A percentile compares a stretch with the other conserved stretches of the same genome.
These are phyloP conservation scores for Myripristis jacobus DNA, from an alignment of 2,797 vertebrate species.

Conservation along the genomic window DNA sequence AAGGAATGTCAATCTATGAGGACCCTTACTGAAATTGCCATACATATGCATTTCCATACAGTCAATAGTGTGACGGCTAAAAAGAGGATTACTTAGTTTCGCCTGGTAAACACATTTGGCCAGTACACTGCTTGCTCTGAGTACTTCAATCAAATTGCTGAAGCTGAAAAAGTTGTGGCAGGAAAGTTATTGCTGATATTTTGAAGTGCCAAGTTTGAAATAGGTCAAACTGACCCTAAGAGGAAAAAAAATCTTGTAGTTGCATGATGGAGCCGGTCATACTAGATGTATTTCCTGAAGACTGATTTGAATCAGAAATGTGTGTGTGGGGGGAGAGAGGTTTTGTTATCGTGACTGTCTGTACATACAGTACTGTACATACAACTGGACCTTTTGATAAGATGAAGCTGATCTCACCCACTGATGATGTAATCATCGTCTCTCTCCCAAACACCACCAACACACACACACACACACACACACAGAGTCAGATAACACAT, in stretches of 20 bases:
- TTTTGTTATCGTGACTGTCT: neutral
- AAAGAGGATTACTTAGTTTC: neutral
- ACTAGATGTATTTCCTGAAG: conserved; percentile 22
- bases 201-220: conserved; percentile 49
- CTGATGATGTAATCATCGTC: conserved; percentile 47
- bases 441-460: conserved; percentile 13
- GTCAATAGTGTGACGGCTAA: neutral
- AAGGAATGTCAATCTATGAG: conserved; percentile 22
- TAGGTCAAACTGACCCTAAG: conserved; percentile 46
- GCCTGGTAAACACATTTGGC: conserved; percentile 28
- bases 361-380: neutral
- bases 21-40: neutral
- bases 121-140: conserved; percentile 7
- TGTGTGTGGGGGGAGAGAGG: too few relatives aligned
- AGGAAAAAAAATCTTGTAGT: conserved; percentile 43
- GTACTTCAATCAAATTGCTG: conserved; percentile 35
- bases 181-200: conserved; percentile 49
- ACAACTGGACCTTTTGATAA: conserved; percentile 44
- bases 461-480: too few relatives aligned
- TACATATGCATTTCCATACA: conserved; percentile 15
- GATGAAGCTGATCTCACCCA: conserved; percentile 42
- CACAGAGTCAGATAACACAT: conserved; percentile 47
- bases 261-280: conserved; percentile 28
- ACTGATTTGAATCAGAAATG: conserved; percentile 22
- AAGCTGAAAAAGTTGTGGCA: conserved; percentile 37